These are phyloP conservation scores for Orchestia grillus DNA, from an alignment of 1,140 invertebrate species.

Conservation along the genomic window DNA sequence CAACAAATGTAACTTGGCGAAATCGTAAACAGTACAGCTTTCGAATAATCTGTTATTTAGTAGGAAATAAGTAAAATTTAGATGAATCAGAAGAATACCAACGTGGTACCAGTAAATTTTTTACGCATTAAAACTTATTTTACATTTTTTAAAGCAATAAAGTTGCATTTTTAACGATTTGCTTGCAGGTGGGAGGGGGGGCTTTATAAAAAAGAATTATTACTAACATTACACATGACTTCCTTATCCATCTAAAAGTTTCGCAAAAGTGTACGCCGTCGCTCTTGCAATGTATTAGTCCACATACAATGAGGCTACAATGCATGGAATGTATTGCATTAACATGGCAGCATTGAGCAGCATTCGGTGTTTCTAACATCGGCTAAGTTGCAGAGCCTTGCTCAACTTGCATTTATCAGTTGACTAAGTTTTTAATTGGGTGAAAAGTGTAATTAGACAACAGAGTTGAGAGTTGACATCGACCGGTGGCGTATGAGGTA, in stretches of 20 bases:
- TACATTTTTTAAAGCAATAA: too few species aligned
- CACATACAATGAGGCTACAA: neutral
- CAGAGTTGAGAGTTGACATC: neutral
- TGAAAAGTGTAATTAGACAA: neutral
- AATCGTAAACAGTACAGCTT: too few species aligned
- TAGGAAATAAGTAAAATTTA: too few species aligned
- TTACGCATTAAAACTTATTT: too few species aligned
- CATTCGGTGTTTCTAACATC: neutral
- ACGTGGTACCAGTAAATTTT: too few species aligned
- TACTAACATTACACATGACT: neutral
- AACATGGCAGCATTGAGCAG: neutral
- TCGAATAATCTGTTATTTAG: too few species aligned
- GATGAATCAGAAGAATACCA: too few species aligned
- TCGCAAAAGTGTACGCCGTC: neutral
- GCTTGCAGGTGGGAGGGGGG: too few species aligned
- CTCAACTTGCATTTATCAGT: neutral
- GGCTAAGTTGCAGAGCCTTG: neutral
- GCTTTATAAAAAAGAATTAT: too few species aligned
- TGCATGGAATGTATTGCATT: neutral
- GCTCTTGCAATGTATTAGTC: neutral
- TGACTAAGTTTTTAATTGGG: neutral
- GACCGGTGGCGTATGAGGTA: too few species aligned
- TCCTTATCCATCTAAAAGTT: neutral
- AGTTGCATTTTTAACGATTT: too few species aligned
- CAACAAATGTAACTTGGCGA: too few species aligned